Evolutionary conservation across 2,888 invertebrate species (phyloP), one percentile per base, ranked within the genome.

Genomic region (Portevinia maculata): DNA sequence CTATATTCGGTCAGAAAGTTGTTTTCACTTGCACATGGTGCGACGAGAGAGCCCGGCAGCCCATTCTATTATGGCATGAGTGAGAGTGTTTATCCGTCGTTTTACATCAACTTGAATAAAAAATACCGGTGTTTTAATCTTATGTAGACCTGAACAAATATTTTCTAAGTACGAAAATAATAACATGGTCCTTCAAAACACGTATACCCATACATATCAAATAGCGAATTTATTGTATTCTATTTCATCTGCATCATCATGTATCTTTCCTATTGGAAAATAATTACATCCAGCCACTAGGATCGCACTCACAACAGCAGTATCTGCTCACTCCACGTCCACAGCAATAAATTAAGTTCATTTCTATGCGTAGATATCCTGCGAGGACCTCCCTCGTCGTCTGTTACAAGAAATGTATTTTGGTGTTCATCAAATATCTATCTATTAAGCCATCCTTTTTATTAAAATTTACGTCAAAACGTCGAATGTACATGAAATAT

Each of bases 401-500:
- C 41, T 50, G 57, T 46, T 59, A 48, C 65, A 69, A 59, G 41
- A 75, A 76, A 69, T 76, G 53, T 60, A 76, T 62, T 69, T 62
- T 32, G 76, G 46, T 53, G 60, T 60, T 76, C 76, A 69, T 69
- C 69, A 69, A 65, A 70, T 39, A 53, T 76, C 60, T 44, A 55
- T 71, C 78, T 78, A 83, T 83, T 83, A 83, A 83, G 70, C 67
- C 65, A 78, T 76, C 60, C 78, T 71, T 78, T 83, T 83, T 78
- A 78, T 83, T 83, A 83, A 83, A 83, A 76, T 83, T 71, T 55
- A 78, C 78, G 83, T 83, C 83, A 78, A 78, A 60, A 62, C 71
- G 71, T 78, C 78, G 71, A 73, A 71, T 55, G 41, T 62, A 34
- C 60, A 71, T 39, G n/a, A 71, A 55, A 83, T 83, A 65, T 64